phyloP scores from a whole-genome alignment of 2,797 vertebrate species.

The Gouania willdenowi region DNA sequence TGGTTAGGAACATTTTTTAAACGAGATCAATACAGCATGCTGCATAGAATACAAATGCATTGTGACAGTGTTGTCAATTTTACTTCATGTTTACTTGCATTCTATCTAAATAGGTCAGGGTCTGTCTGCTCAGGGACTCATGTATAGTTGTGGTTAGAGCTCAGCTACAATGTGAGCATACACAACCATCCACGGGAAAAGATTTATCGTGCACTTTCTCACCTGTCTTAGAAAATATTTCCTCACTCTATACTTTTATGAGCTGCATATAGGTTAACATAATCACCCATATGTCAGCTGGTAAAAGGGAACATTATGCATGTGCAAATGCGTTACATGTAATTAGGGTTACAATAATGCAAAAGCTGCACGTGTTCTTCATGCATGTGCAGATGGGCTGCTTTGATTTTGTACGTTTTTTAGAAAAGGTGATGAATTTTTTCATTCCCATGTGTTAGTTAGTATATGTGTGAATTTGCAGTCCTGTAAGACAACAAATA shows the following conservation, averaged over 20 bases:
- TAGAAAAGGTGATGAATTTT: no score
- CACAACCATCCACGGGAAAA: no score
- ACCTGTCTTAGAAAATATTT: not conserved
- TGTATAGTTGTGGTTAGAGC: not conserved
- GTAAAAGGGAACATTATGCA: constrained; percentile 9
- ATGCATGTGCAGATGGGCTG: no score
- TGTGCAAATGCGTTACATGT: not conserved
- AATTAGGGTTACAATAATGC: no score
- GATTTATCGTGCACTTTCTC: not conserved
- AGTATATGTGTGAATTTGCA: no score
- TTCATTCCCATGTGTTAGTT: no score
- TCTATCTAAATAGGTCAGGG: not conserved
- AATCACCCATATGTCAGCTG: constrained; percentile 11
- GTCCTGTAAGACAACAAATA: no score
- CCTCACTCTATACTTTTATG: not conserved
- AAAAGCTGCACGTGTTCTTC: not conserved
- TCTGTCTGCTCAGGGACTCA: not conserved
- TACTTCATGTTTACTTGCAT: not conserved
- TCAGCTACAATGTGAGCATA: not conserved
- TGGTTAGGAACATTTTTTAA: no score
- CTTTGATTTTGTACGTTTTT: no score
- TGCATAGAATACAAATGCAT: no score
- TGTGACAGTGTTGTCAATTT: not conserved
- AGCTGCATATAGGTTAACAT: not conserved
- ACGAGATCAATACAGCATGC: no score